These are phyloP conservation scores for Podargus strigoides DNA, from an alignment of 2,797 vertebrate genomes.

Conservation along the genomic window DNA sequence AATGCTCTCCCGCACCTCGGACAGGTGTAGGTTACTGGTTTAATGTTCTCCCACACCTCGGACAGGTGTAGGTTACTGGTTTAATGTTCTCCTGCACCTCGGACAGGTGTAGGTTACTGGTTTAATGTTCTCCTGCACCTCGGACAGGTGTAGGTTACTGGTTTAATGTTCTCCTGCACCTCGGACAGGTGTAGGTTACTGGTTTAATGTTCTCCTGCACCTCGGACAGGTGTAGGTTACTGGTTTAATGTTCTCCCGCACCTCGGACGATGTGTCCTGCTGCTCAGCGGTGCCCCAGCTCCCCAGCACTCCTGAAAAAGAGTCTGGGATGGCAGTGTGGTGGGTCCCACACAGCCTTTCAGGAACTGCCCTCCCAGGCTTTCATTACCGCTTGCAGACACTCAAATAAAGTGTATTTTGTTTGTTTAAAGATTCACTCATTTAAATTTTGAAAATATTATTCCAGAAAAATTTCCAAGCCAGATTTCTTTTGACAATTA, in stretches of 20 bases:
- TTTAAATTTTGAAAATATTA: slow-evolving; percentile 66
- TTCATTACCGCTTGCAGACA: background rate
- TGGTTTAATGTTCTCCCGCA: too few relatives aligned
- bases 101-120: too few relatives aligned
- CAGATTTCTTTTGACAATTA: slow-evolving; percentile 76
- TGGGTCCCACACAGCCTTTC: background rate
- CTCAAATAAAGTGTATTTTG: slow-evolving; percentile 36
- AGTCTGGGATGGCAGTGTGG: background rate
- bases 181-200: too few relatives aligned
- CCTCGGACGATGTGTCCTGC: accelerated
- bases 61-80: too few relatives aligned
- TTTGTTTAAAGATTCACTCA: slow-evolving; percentile 62
- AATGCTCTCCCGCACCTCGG: too few relatives aligned
- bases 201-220: too few relatives aligned
- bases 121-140: too few relatives aligned
- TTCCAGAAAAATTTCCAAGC: background rate
- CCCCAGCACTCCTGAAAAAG: background rate
- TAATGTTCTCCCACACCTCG: too few relatives aligned
- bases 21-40: too few relatives aligned
- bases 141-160: too few relatives aligned
- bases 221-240: too few relatives aligned
- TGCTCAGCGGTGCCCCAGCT: background rate
- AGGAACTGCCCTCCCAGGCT: background rate
- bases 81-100: too few relatives aligned
- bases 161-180: accelerated